These are phyloP conservation scores for Drosophila pseudotakahashii DNA, from an alignment of 2,888 invertebrate species.

Conservation along the genomic window DNA sequence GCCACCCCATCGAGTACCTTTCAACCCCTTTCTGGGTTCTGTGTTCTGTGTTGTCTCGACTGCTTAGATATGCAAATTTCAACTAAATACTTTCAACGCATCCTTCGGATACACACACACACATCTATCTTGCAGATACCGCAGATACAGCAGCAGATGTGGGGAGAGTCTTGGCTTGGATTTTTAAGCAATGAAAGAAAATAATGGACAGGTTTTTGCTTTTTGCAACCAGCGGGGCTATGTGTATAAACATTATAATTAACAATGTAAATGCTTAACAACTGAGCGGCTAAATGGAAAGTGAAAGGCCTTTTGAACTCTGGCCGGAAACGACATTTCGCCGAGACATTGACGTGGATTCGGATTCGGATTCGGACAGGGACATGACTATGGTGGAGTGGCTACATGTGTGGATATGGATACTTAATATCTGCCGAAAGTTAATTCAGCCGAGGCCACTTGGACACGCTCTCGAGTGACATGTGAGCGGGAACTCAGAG, in stretches of 20 bases:
- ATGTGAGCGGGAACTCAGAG: constrained; percentile 65
- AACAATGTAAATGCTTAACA: constrained; percentile 43
- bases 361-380: constrained; percentile 19
- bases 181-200: constrained; percentile 17
- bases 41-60: constrained; percentile 67
- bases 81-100: constrained; percentile 79
- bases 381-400: constrained; percentile 11
- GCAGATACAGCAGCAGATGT: constrained; percentile 17
- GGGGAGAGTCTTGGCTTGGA: constrained; percentile 22
- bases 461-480: constrained; percentile 55
- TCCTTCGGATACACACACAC: constrained; percentile 59
- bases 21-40: constrained; percentile 51
- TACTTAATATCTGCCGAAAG: constrained; percentile 24
- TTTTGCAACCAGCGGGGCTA: constrained; percentile 12
- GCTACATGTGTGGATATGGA: constrained; percentile 14
- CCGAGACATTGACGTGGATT: constrained; percentile 24
- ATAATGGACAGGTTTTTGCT: constrained; percentile 27
- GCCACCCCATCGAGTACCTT: constrained; percentile 49
- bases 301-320: constrained; percentile 57
- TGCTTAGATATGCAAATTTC: constrained; percentile 77
- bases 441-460: constrained; percentile 33
- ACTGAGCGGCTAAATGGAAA: constrained; percentile 41
- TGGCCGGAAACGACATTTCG: constrained; percentile 58
- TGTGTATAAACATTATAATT: constrained; percentile 44
- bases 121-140: constrained; percentile 1